Percentiles rank a stretch among this genome's conserved stretches.
Evolutionary conservation across 2,888 invertebrate genomes (phyloP).

Genomic region (Noctua janthe): DNA sequence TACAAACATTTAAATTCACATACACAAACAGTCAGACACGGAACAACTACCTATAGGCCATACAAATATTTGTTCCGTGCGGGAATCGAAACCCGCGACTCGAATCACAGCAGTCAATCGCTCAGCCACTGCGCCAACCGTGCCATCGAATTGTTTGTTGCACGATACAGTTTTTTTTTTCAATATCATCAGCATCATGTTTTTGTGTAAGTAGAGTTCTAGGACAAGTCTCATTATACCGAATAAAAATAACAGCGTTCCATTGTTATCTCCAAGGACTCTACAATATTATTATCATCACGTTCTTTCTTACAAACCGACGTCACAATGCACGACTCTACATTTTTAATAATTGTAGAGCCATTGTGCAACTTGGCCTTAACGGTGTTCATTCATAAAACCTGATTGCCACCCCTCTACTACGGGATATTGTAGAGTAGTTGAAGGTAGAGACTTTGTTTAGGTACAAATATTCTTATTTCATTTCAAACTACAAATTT

Average conservation of each 20-base stretch:
- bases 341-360: slow-evolving; percentile 5
- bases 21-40: no score
- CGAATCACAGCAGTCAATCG: no score
- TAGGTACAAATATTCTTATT: neutral
- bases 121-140: no score
- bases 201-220: neutral
- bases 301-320: neutral
- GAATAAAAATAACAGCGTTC: neutral
- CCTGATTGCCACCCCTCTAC: slow-evolving; percentile 62
- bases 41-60: no score
- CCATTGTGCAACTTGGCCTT: slow-evolving; percentile 49
- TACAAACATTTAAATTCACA: no score
- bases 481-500: neutral
- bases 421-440: slow-evolving; percentile 55
- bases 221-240: no score
- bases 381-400: slow-evolving; percentile 62
- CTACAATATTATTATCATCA: slow-evolving; percentile 18
- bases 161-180: neutral
- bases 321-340: slow-evolving; percentile 4
- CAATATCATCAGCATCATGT: neutral
- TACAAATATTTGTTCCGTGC: no score
- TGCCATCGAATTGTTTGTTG: neutral
- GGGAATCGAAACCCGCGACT: no score
- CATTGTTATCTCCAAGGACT: slow-evolving; percentile 5
- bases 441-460: slow-evolving; percentile 38